phyloP scores from a whole-genome alignment of 2,888 invertebrate species.

The Apodemia duryi region DNA sequence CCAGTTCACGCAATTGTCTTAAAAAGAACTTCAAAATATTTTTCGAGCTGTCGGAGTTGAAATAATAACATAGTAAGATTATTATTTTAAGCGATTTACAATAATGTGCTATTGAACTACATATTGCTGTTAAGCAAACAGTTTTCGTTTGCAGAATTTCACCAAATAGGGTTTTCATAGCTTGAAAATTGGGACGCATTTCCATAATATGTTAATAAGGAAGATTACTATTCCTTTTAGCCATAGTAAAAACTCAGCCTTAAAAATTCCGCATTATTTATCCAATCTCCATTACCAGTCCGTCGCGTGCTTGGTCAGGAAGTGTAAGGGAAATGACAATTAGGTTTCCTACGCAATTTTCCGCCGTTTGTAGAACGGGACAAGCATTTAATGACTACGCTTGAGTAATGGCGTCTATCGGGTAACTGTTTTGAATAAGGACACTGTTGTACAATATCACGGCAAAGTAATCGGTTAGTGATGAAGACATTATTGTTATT shows the following conservation, averaged over 20 bases:
- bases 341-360: constrained; percentile 48
- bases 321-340: constrained; percentile 52
- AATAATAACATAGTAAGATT: too few species aligned
- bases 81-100: too few species aligned
- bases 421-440: constrained; percentile 7
- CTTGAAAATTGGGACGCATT: too few species aligned
- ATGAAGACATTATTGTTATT: not conserved
- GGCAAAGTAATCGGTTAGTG: not conserved
- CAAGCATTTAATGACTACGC: constrained; percentile 30
- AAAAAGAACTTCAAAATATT: too few species aligned
- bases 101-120: too few species aligned
- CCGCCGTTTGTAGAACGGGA: constrained; percentile 44
- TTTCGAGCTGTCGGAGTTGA: too few species aligned
- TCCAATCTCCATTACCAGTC: constrained; percentile 24
- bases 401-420: constrained; percentile 6
- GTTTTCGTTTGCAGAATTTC: too few species aligned
- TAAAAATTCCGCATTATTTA: not conserved
- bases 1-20: too few species aligned
- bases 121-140: too few species aligned
- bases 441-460: not conserved
- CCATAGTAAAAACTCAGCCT: not conserved
- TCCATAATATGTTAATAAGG: too few species aligned
- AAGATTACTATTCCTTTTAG: not conserved
- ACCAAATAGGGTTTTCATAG: too few species aligned
- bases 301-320: constrained; percentile 46